A percentile compares a stretch with the other conserved stretches of the same genome.
Evolutionary conservation across 2,113 vertebrate genomes (phyloP).

Genomic region (Sylvia atricapilla): DNA sequence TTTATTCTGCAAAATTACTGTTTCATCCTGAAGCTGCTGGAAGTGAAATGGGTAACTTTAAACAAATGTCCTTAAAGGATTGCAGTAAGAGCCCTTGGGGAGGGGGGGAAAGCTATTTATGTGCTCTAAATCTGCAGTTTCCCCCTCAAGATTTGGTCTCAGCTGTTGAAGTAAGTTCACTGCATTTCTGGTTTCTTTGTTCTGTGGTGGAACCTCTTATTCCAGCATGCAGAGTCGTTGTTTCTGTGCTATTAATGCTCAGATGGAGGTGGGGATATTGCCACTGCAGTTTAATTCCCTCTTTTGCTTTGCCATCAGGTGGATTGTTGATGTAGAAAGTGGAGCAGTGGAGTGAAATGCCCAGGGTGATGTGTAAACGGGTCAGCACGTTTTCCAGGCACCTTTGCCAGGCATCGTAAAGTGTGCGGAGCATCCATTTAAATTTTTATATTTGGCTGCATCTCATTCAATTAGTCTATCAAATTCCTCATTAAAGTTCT

Average conservation of each 20-base stretch:
- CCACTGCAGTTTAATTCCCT: neutral
- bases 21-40: neutral
- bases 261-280: neutral
- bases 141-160: neutral
- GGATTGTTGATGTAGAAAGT: neutral
- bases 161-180: neutral
- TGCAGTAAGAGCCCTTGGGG: neutral
- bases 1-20: neutral
- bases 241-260: neutral
- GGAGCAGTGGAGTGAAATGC: neutral
- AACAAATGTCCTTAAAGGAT: neutral
- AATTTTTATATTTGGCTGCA: constrained; percentile 43
- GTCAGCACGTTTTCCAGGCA: neutral
- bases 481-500: constrained; percentile 63
- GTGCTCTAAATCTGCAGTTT: neutral
- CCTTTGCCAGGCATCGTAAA: constrained; percentile 13
- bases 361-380: neutral
- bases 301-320: neutral
- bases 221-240: neutral
- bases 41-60: neutral
- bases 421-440: neutral
- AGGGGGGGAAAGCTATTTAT: rapidly evolving
- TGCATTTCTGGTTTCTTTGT: neutral
- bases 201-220: neutral
- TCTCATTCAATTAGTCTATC: constrained; percentile 58